These are phyloP conservation scores for Phacellophora camtschatica DNA, from an alignment of 30 jellyfish, hydroid and myxozoan genomes.

Conservation along the genomic window DNA sequence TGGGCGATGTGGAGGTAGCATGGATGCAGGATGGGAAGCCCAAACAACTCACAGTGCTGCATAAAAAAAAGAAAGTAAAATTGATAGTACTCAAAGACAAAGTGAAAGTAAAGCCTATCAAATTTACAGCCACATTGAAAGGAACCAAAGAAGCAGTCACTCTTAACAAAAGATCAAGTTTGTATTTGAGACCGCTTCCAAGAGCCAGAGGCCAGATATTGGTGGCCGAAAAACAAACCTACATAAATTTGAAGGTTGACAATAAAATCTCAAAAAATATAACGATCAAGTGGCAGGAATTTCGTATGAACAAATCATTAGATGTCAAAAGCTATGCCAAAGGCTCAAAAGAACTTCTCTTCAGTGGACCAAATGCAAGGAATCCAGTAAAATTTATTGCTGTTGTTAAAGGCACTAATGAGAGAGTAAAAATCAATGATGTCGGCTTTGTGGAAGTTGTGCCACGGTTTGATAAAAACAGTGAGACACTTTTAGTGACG, in stretches of 20 bases:
- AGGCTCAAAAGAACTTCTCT: neutral
- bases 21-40: constrained; percentile 51
- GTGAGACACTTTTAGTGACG: neutral
- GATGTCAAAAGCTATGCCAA: neutral
- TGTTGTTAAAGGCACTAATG: neutral
- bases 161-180: neutral
- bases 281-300: neutral
- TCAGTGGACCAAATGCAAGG: constrained; percentile 44
- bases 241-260: neutral
- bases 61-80: neutral
- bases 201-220: neutral
- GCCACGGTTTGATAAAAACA: neutral
- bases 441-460: neutral
- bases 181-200: neutral
- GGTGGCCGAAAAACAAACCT: constrained; percentile 14
- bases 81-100: constrained; percentile 11
- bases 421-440: constrained; percentile 27
- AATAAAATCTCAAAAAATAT: constrained; percentile 50
- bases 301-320: neutral
- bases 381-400: constrained; percentile 27
- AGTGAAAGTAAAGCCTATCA: neutral
- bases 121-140: neutral
- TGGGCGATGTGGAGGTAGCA: constrained; percentile 41
- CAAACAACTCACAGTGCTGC: neutral
- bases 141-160: constrained; percentile 29